phyloP scores from a whole-genome alignment of 2,797 vertebrate genomes.

The Artibeus jamaicensis region DNA sequence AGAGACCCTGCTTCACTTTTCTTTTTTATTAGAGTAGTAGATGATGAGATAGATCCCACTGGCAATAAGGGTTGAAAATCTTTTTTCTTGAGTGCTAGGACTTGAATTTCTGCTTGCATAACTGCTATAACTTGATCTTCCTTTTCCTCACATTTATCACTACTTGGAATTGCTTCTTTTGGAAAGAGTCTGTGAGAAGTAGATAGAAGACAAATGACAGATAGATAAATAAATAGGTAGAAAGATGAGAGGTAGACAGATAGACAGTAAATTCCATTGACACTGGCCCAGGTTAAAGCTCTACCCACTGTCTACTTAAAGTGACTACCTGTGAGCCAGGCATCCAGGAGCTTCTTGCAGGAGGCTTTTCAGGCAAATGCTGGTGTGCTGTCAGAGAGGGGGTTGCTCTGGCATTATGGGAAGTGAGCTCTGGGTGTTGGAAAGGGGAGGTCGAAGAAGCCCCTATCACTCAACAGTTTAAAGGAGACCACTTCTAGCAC shows the following conservation, averaged over 20 bases:
- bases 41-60: background rate
- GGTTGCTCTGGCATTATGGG: background rate
- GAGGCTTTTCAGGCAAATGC: background rate
- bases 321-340: background rate
- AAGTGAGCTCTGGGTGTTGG: background rate
- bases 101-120: constrained; percentile 16
- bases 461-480: background rate
- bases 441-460: background rate
- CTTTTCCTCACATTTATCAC: background rate
- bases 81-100: constrained; percentile 37
- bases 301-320: background rate
- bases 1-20: background rate
- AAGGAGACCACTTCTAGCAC: constrained; percentile 28
- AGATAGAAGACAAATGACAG: background rate
- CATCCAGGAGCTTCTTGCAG: background rate
- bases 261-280: background rate
- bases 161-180: constrained; percentile 6
- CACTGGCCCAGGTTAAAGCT: background rate
- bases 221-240: background rate
- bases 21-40: background rate
- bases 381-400: background rate
- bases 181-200: background rate
- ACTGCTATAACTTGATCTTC: background rate
- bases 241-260: background rate
- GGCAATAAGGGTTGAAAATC: background rate